Evolutionary conservation across 2,113 vertebrate species (phyloP), one percentile per base, ranked within the genome.

Genomic region (Vulpes vulpes): DNA sequence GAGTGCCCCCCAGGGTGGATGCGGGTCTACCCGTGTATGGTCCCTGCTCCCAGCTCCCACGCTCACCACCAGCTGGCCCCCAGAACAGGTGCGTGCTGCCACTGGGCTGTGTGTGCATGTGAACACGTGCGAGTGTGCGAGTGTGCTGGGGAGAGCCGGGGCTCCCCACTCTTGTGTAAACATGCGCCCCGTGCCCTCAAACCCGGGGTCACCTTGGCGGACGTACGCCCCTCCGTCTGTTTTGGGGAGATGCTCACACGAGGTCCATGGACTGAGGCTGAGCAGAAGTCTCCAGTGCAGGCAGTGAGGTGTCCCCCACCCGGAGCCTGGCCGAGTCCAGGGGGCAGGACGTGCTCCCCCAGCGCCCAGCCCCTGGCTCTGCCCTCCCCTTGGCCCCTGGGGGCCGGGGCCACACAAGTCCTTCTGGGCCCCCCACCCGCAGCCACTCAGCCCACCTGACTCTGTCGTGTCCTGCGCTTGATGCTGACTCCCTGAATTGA

Each of bases 261-360:
- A 59, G 57, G 57, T 59, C 57, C 59, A 43, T 57, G 49, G 16
- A 43, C 11, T 43, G n/a, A 38, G 17, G 25, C 3, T n/a, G 19
- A 57, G 25, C 22, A 30, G 32, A 8, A 12, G 22, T 7, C 49
- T 25, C 10, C 16, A 1, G 0, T 20, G 17, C 0, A 3, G 49
- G 25, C 43, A 5, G 19, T 59, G 57, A 59, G 19, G 57, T 8
- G 27, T 17, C 57, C 19, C 57, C 15, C 0, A 17, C 19, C 57
- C 15, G 4, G 57, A 59, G 57, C 14, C 5, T 17, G 16, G 57
- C 57, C 15, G 57, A 15, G 10, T 14, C 57, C 15, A 59, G 15
- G 15, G 15, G 57, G 16, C 15, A 17, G 57, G 15, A 59, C 6
- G 57, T 5, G 16, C 57, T 17, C 5, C 57, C 57, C 4, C 57